phyloP scores from a whole-genome alignment of 2,888 invertebrate genomes.

The Hypomecis punctinalis region DNA sequence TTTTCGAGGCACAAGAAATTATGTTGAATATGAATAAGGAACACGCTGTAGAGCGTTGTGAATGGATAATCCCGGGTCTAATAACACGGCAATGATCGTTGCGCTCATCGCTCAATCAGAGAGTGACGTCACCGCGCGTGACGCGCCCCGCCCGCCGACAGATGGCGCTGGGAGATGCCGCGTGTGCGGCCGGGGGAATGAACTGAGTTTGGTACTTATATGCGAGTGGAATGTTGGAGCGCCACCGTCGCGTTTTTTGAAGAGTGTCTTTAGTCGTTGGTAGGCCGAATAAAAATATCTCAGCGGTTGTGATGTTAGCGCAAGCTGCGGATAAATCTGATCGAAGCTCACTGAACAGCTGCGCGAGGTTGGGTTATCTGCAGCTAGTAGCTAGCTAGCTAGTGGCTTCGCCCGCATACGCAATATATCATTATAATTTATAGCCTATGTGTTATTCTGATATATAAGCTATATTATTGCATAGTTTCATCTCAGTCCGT shows the following conservation, averaged over 20 bases:
- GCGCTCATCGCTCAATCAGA: constrained; percentile 82
- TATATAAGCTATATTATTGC: no score
- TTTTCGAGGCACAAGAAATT: no score
- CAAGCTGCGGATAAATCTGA: no score
- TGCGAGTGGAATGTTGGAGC: not conserved
- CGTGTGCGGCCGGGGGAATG: constrained; percentile 61
- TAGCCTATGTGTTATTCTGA: no score
- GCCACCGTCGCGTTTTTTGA: not conserved
- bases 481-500: no score
- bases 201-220: constrained; percentile 8
- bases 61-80: constrained; percentile 78
- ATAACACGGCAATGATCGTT: constrained; percentile 76
- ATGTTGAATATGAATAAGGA: constrained; percentile 31
- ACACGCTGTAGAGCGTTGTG: constrained; percentile 69
- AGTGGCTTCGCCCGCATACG: no score
- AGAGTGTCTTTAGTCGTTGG: not conserved
- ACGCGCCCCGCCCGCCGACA: constrained; percentile 72
- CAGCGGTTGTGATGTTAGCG: no score
- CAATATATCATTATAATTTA: no score
- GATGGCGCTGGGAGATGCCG: constrained; percentile 76
- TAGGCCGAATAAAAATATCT: no score
- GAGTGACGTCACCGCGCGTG: constrained; percentile 78
- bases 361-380: no score
- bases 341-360: no score
- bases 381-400: no score